A percentile compares a stretch with the other conserved stretches of the same genome.
Evolutionary conservation across 2,113 vertebrate genomes (phyloP).

Genomic region (Neopipo cinnamomea): DNA sequence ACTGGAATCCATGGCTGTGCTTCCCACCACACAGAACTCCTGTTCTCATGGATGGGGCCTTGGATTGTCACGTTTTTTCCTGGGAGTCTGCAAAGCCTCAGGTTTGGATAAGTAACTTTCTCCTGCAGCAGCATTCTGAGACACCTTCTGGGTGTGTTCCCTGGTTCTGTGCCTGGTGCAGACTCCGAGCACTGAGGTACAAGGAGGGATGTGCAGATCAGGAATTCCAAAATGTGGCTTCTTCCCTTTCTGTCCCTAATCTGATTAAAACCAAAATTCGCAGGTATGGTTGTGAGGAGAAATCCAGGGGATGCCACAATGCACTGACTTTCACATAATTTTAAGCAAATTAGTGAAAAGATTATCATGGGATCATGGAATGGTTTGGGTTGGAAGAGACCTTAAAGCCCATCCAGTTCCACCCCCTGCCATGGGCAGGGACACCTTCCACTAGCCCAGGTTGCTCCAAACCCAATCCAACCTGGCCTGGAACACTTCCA

Average conservation of each 20-base stretch:
- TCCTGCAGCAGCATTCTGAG: neutral
- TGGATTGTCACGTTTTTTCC: neutral
- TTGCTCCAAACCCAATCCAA: neutral
- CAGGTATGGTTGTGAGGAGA: neutral
- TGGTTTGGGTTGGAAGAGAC: neutral
- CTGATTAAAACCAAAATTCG: neutral
- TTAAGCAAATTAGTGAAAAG: neutral
- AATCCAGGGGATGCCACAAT: neutral
- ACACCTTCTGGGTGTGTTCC: fast-evolving
- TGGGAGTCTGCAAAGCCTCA: neutral
- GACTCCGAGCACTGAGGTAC: neutral
- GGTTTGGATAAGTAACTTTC: neutral
- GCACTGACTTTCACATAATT: neutral
- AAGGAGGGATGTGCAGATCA: neutral
- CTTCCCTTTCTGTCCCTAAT: neutral
- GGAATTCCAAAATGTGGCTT: neutral
- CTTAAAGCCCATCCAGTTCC: neutral
- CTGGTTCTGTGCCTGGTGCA: neutral
- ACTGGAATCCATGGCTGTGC: fast-evolving
- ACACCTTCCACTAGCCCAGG: neutral
- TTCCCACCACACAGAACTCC: fast-evolving
- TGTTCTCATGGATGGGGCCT: neutral
- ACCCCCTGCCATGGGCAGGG: neutral
- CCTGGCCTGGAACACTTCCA: neutral
- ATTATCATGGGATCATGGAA: neutral